Evolutionary conservation across 2,797 vertebrate species (phyloP), one percentile per base, ranked within the genome.

Genomic region (Tauraco hartlaubi): DNA sequence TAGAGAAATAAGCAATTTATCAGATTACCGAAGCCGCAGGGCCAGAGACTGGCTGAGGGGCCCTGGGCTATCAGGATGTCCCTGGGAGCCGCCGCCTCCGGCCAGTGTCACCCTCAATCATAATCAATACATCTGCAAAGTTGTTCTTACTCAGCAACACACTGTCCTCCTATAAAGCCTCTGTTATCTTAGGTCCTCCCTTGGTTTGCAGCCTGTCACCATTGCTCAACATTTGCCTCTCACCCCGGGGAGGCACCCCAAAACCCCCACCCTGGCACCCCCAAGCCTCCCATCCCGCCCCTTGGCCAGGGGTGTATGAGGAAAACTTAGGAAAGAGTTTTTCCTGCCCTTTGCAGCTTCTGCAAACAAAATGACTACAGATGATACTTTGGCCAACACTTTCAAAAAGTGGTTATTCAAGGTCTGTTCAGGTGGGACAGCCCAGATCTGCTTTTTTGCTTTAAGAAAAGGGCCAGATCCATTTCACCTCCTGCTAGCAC

Each of bases 191-290:
- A 37, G 63, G 43, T 33, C 26, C 72, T 68, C 37, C 72, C 37
- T 35, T 3, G 16, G 25, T 49, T n/a, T 72, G 21, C 68, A 59
- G 31, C 41, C 59, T 5, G 1, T 20, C 35, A 39, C 21, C 88
- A 77, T 5, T 13, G 2, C 73, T 63, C 46, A 80, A 1, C 39
- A 28, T 77, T 78, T 67, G 62, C 23, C 54, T 68, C 72, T 55
- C 2, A 1, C 5, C 48, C 46, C 4, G 0, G 20, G 22, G 8
- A 35, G 2, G 18, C 33, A n/a, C 11, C n/a, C 31, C 48, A 46
- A 88, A 64, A 55, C 22, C 35, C 35, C 22, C 33, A 48, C 26
- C 37, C 37, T 25, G 6, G 9, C 13, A 41, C 31, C 37, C 35
- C 31, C 22, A 33, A 39, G 8, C 43, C 28, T 49, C 56, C 29